These are phyloP conservation scores for Acleris literana DNA, from an alignment of 2,888 invertebrate genomes.

Conservation along the genomic window DNA sequence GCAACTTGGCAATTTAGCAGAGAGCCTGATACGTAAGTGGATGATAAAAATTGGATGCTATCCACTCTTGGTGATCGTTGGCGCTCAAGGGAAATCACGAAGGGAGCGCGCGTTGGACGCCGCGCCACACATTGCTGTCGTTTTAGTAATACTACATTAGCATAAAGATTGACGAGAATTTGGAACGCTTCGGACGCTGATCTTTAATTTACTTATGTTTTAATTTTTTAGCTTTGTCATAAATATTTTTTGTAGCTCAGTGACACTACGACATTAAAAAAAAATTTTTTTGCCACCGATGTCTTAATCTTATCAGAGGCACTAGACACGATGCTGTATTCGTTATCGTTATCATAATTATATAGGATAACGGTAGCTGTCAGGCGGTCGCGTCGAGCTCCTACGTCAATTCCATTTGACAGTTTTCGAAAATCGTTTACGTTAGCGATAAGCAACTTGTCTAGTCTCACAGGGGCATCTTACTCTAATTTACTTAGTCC, in stretches of 20 bases:
- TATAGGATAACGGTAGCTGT: no score
- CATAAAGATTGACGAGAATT: conserved; percentile 22
- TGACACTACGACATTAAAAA: no score
- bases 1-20: conserved; percentile 54
- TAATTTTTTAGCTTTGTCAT: background rate
- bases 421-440: no score
- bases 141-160: conserved; percentile 26
- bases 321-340: no score
- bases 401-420: no score
- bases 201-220: background rate
- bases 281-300: no score
- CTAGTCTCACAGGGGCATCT: no score
- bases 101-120: conserved; percentile 52
- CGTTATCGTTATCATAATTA: no score
- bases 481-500: no score
- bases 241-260: background rate
- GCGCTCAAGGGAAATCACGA: conserved; percentile 71
- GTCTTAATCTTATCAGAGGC: no score
- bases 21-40: conserved; percentile 62
- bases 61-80: conserved; percentile 63
- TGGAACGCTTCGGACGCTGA: conserved; percentile 4
- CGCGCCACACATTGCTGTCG: conserved; percentile 28
- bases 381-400: no score
- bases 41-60: conserved; percentile 75
- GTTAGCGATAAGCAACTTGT: no score